Evolutionary conservation across 23 tunicate species (phyloP).

Genomic region (Diplosoma virens): DNA sequence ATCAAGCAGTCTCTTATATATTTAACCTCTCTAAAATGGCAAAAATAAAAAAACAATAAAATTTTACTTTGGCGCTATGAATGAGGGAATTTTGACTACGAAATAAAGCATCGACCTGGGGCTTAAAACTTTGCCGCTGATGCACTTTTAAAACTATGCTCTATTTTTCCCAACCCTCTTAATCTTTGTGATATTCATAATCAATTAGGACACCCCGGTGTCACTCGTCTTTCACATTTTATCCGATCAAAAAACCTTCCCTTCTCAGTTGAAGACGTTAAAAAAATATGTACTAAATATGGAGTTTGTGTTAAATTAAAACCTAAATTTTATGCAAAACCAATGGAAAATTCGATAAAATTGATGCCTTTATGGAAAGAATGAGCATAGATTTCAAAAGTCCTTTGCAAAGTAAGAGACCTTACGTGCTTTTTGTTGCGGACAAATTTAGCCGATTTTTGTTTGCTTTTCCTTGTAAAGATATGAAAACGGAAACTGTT

Average conservation of each 20-base stretch:
- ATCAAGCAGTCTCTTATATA: slow-evolving; percentile 27
- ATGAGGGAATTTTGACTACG: not conserved
- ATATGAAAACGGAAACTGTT: not conserved
- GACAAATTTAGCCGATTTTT: slow-evolving; percentile 9
- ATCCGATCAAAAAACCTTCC: slow-evolving; percentile 1
- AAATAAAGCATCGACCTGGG: slow-evolving; percentile 16
- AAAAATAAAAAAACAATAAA: slow-evolving; percentile 36
- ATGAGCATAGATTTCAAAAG: slow-evolving; percentile 6
- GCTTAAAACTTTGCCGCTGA: not conserved
- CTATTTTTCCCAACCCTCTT: not conserved
- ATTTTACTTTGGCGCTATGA: slow-evolving; percentile 30
- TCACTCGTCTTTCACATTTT: not conserved
- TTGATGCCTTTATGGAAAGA: not conserved
- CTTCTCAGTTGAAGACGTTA: not conserved
- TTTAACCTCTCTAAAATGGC: not conserved
- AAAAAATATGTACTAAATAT: not conserved
- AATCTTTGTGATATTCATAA: not conserved
- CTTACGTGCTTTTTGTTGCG: not conserved
- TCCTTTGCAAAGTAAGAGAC: not conserved
- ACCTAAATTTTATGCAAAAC: not conserved
- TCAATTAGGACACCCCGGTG: slow-evolving; percentile 5
- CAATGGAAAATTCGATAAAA: not conserved
- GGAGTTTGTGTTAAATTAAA: slow-evolving; percentile 7
- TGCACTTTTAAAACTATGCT: not conserved
- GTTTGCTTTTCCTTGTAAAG: slow-evolving; percentile 7